phyloP scores from a whole-genome alignment of 2,888 invertebrate genomes.

The Caenorhabditis auriculariae region DNA sequence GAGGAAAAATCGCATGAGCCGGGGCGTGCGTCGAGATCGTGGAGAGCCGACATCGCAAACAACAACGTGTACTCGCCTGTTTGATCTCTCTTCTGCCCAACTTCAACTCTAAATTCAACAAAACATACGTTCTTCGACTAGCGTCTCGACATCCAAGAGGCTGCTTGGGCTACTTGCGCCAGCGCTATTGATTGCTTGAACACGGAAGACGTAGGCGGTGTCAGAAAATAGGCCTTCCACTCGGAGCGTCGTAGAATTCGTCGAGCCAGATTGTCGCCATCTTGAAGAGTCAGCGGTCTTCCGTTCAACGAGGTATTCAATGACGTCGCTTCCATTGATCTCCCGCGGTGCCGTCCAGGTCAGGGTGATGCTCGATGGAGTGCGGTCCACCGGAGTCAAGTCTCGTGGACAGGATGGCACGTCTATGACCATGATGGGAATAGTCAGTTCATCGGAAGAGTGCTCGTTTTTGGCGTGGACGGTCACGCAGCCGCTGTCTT shows the following conservation, averaged over 20 bases:
- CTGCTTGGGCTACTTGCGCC: conserved; percentile 29
- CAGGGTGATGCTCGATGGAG: conserved; percentile 9
- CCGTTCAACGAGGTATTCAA: conserved; percentile 40
- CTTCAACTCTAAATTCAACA: too few species aligned
- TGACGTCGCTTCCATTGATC: conserved; percentile 20
- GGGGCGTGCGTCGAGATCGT: too few species aligned
- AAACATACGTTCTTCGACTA: too few species aligned
- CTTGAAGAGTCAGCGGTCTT: conserved; percentile 33
- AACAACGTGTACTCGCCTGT: conserved; percentile 7
- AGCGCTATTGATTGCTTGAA: conserved; percentile 34
- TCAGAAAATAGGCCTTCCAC: conserved; percentile 35
- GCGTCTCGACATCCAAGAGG: conserved; percentile 34
- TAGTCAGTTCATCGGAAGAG: conserved; percentile 13
- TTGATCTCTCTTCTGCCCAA: conserved; percentile 9
- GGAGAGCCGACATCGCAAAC: background rate
- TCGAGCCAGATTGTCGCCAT: conserved; percentile 38
- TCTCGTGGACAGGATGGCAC: conserved; percentile 47
- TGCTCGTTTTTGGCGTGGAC: conserved; percentile 66
- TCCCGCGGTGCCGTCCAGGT: conserved; percentile 20
- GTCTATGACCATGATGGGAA: conserved; percentile 45
- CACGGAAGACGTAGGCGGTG: conserved; percentile 45
- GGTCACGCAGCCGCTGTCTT: conserved; percentile 76
- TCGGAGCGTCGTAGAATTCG: conserved; percentile 5
- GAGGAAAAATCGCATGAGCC: too few species aligned
- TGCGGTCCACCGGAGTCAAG: conserved; percentile 2